These are phyloP conservation scores for Cremastinae sp. DNA, from an alignment of 2,888 invertebrate genomes.

Conservation along the genomic window DNA sequence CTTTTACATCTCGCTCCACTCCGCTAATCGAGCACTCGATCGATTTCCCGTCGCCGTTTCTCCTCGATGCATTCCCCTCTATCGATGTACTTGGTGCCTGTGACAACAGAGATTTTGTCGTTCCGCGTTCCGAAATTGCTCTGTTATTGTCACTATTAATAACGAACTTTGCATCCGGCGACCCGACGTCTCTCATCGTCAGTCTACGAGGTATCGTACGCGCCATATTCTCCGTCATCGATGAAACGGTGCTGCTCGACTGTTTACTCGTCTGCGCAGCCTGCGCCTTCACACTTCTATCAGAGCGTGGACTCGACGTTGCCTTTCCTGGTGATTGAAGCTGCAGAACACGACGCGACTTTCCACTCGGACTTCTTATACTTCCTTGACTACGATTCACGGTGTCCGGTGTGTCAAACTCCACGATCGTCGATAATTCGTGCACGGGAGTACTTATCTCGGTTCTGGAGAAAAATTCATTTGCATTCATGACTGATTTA, in stretches of 20 bases:
- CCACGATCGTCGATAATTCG: slow-evolving; percentile 86
- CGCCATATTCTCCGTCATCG: slow-evolving; percentile 50
- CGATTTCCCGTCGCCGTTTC: slow-evolving; percentile 22
- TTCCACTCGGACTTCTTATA: slow-evolving; percentile 65
- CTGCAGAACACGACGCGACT: slow-evolving; percentile 41
- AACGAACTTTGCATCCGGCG: slow-evolving; percentile 57
- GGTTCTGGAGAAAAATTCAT: slow-evolving; percentile 63
- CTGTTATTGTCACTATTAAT: slow-evolving; percentile 40
- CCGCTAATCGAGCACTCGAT: slow-evolving; percentile 14
- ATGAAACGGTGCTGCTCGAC: slow-evolving; percentile 65
- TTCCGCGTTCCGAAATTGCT: slow-evolving; percentile 42
- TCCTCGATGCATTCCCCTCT: slow-evolving; percentile 31
- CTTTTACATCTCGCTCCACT: slow-evolving; percentile 28
- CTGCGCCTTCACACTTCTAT: slow-evolving; percentile 48
- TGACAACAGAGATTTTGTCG: slow-evolving; percentile 58
- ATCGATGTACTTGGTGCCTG: slow-evolving; percentile 52
- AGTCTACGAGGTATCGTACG: slow-evolving; percentile 46
- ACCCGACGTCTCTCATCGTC: slow-evolving; percentile 35
- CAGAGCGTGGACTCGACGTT: slow-evolving; percentile 47
- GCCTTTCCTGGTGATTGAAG: slow-evolving; percentile 50
- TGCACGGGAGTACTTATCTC: slow-evolving; percentile 78
- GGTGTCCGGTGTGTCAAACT: slow-evolving; percentile 86
- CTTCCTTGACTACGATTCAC: slow-evolving; percentile 74
- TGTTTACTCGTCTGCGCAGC: slow-evolving; percentile 57
- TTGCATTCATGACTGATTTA: not conserved